Evolutionary conservation across 1,140 invertebrate species (phyloP), one percentile per base, ranked within the genome.

Genomic region (Lamellibrachia luymesi): DNA sequence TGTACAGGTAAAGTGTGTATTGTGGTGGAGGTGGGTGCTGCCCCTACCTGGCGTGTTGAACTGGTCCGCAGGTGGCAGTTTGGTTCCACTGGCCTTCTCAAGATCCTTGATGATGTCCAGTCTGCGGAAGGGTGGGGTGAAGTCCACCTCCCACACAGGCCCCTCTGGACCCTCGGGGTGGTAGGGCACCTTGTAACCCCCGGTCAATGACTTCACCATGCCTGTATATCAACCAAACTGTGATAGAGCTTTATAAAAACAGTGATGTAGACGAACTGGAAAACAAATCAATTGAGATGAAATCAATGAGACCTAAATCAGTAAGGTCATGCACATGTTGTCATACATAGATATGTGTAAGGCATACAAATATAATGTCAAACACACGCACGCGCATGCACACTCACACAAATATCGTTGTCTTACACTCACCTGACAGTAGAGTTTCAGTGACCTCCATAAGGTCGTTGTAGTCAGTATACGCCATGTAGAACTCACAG

Each of bases 401-500:
- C n/a, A 38, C n/a, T 8, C 90, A 38, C 49, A 56, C 52, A 56
- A 56, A 17, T 56, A 56, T 8, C n/a, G 90, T 38, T 91, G 22
- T 27, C 50, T 8, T 22, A 91, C 50, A 91, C 90, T 91, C 90
- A 96, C 98, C 98, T 90, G 99, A 98, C 8, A 99, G 89, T 96
- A 99, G 97, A 92, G 97, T 97, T 96, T 99, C 99, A 2, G 99
- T 99, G 6, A 99, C 97, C 56, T 97, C 96, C 96, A 99, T 99
- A 2, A 99, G 95, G 97, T 99, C 99, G 96, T 99, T 97, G 95
- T 99, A 99, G 97, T 99, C 99, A 49, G 99, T 99, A 97, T 99
- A 99, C 0, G 99, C 99, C 99, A 99, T 99, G 96, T 99, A 99
- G 96, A 99, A 99, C 97, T 99, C 99, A 96, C 99, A 99, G 22